phyloP scores from a whole-genome alignment of 1,140 invertebrate species.

The Diachasma alloeum region DNA sequence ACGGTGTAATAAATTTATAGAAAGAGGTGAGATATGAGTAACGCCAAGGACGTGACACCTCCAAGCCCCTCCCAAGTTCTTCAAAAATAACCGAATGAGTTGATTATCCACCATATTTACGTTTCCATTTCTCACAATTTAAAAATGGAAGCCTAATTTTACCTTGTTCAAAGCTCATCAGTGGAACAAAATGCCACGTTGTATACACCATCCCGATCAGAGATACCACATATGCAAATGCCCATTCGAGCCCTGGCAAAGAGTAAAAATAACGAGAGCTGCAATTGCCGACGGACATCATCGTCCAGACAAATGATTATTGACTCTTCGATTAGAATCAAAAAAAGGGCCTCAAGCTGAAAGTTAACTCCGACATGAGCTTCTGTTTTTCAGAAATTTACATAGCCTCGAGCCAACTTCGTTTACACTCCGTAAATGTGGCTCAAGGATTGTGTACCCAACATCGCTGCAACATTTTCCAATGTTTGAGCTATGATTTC shows the following conservation, averaged over 20 bases:
- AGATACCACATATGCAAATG: slow-evolving; percentile 20
- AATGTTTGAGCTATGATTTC: neutral
- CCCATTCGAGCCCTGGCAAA: neutral
- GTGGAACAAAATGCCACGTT: neutral
- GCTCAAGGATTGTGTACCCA: neutral
- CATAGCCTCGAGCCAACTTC: neutral
- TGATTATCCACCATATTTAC: neutral
- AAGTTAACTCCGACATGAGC: neutral
- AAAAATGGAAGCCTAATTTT: neutral
- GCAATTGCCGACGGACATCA: slow-evolving; percentile 25
- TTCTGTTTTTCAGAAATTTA: slow-evolving; percentile 8
- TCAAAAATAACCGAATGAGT: neutral
- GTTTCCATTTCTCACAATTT: neutral
- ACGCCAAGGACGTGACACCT: neutral
- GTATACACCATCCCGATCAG: neutral
- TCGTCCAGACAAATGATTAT: slow-evolving; percentile 32
- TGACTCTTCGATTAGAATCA: slow-evolving; percentile 29
- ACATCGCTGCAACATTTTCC: neutral
- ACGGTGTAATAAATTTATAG: slow-evolving; percentile 19
- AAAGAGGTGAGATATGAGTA: slow-evolving; percentile 1
- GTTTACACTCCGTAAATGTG: neutral
- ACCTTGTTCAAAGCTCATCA: neutral
- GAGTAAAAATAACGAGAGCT: neutral
- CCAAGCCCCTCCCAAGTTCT: neutral
- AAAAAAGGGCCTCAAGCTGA: neutral